These are phyloP conservation scores for Ochropacha duplaris DNA, from an alignment of 2,888 invertebrate species.

Conservation along the genomic window DNA sequence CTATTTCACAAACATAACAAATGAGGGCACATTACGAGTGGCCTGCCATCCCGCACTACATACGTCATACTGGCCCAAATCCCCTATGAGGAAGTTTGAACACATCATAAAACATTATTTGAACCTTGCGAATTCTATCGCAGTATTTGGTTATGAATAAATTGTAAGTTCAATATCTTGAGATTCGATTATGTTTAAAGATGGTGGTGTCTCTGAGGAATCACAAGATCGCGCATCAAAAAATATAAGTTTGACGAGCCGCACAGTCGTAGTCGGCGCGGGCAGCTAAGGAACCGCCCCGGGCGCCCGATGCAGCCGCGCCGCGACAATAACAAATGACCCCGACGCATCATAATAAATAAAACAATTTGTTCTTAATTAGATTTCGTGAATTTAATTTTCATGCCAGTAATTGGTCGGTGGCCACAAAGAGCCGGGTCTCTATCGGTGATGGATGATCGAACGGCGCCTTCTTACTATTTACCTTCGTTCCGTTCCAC, in stretches of 20 bases:
- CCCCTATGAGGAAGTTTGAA: slow-evolving; percentile 11
- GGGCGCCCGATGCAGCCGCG: slow-evolving; percentile 65
- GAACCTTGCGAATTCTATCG: background rate
- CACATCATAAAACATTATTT: slow-evolving; percentile 11
- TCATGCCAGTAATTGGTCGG: slow-evolving; percentile 83
- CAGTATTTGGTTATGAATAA: slow-evolving; percentile 14
- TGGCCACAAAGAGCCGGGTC: slow-evolving; percentile 75
- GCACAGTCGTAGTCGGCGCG: slow-evolving; percentile 19
- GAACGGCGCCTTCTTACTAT: slow-evolving; percentile 75
- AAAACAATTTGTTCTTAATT: slow-evolving; percentile 84
- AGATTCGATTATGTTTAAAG: slow-evolving; percentile 28
- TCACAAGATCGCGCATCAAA: slow-evolving; percentile 36
- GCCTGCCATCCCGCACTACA: slow-evolving; percentile 45
- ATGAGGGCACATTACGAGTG: slow-evolving; percentile 69
- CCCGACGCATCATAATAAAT: slow-evolving; percentile 82
- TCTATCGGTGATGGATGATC: slow-evolving; percentile 82
- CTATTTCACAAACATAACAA: slow-evolving; percentile 74
- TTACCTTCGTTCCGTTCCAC: slow-evolving; percentile 67
- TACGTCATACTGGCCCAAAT: slow-evolving; percentile 42
- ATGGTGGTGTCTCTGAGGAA: slow-evolving; percentile 27
- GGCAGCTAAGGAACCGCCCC: slow-evolving; percentile 64
- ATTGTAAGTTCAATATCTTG: slow-evolving; percentile 14
- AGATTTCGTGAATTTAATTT: slow-evolving; percentile 84
- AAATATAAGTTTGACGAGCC: slow-evolving; percentile 27
- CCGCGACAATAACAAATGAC: slow-evolving; percentile 80